Evolutionary conservation across 2,797 vertebrate species (phyloP).

Genomic region (Mus spretus): DNA sequence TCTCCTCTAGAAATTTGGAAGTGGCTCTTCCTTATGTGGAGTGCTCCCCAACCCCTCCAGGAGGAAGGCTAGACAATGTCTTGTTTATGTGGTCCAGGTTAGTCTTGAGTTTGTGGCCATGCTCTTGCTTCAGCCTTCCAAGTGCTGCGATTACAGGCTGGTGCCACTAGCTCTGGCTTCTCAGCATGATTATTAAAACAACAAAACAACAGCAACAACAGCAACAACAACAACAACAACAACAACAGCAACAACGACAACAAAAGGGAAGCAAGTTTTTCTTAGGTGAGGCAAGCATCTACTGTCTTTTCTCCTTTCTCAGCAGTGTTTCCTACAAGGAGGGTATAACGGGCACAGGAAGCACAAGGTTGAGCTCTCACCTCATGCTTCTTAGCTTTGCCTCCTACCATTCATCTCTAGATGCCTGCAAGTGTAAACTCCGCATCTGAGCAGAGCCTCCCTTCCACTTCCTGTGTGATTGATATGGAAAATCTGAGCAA

Average conservation of each 20-base stretch:
- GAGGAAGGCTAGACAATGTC: neutral
- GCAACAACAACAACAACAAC: too few relatives aligned
- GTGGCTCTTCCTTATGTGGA: neutral
- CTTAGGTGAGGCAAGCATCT: neutral
- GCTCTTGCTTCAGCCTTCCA: neutral
- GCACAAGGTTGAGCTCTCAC: neutral
- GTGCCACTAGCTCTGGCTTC: neutral
- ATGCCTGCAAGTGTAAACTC: slow-evolving; percentile 10
- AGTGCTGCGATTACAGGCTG: neutral
- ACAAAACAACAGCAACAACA: too few relatives aligned
- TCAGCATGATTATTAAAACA: neutral
- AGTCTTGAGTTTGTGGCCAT: neutral
- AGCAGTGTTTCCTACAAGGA: neutral
- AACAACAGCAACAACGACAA: neutral
- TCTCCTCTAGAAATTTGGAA: neutral
- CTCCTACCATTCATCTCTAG: neutral
- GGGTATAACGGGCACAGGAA: neutral
- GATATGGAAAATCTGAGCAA: slow-evolving; percentile 80
- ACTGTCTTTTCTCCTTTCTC: neutral
- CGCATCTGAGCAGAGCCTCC: neutral
- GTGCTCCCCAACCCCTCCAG: neutral
- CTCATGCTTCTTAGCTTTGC: neutral
- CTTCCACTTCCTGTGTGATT: slow-evolving; percentile 71
- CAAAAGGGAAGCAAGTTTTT: neutral
- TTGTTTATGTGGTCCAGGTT: neutral